Evolutionary conservation across 2,888 invertebrate genomes (phyloP).

Genomic region (Dendrolimus pini): DNA sequence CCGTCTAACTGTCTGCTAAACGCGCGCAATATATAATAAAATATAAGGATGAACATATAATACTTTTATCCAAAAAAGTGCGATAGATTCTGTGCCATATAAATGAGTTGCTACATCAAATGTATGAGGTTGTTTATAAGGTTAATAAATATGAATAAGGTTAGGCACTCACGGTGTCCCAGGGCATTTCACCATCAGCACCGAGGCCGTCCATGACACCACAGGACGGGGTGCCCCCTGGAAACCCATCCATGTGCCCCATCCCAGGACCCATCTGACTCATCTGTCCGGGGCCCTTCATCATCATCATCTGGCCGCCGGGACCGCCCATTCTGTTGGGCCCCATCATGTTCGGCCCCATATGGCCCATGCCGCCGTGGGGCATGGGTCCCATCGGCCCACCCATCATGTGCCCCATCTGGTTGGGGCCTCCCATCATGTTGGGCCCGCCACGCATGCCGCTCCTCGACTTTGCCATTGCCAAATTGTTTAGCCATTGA

Average conservation of each 20-base stretch:
- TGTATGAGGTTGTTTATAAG: too few species aligned
- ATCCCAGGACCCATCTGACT: constrained; percentile 65
- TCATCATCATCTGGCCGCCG: constrained; percentile 70
- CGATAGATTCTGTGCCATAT: too few species aligned
- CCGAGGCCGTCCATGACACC: constrained; percentile 78
- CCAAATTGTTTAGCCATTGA: constrained; percentile 87
- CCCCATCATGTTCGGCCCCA: constrained; percentile 72
- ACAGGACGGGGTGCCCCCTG: constrained; percentile 76
- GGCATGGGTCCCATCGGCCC: constrained; percentile 70
- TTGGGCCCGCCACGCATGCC: constrained; percentile 74
- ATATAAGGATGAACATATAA: too few species aligned
- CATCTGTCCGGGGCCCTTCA: constrained; percentile 67
- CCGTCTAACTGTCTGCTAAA: too few species aligned
- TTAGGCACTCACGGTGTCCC: constrained; percentile 67
- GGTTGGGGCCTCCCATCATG: constrained; percentile 71
- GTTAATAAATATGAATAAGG: too few species aligned
- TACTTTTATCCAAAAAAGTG: too few species aligned
- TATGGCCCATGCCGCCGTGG: constrained; percentile 63
- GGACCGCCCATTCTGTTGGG: constrained; percentile 65
- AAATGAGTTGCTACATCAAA: too few species aligned
- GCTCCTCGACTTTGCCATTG: constrained; percentile 84
- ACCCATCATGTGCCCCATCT: constrained; percentile 71
- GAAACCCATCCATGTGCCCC: constrained; percentile 74
- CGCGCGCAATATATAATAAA: too few species aligned
- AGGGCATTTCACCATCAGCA: constrained; percentile 77